phyloP scores from a whole-genome alignment of 2,113 vertebrate species.

The Phrynosoma blainvillii region DNA sequence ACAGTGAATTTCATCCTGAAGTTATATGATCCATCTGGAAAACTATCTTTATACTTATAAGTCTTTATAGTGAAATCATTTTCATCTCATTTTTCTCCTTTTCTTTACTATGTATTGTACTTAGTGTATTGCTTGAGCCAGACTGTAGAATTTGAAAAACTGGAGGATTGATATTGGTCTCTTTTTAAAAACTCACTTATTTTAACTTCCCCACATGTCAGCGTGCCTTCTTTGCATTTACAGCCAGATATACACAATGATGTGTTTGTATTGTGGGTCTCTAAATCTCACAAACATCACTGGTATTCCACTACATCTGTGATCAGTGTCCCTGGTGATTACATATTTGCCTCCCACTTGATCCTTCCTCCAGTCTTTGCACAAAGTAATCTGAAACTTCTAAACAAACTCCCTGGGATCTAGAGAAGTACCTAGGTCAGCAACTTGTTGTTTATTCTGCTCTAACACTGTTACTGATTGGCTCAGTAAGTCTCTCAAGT shows the following conservation, averaged over 20 bases:
- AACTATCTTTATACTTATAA: background rate
- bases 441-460: background rate
- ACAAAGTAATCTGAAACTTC: too few relatives aligned
- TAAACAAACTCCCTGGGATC: background rate
- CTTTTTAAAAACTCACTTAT: background rate
- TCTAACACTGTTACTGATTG: background rate
- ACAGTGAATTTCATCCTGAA: background rate
- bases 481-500: background rate
- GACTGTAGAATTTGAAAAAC: background rate
- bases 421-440: background rate
- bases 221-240: background rate
- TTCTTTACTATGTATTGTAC: background rate
- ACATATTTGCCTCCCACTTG: too few relatives aligned
- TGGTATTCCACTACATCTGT: background rate
- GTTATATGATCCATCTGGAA: background rate
- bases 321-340: background rate
- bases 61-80: background rate
- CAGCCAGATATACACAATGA: background rate
- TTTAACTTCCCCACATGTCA: background rate
- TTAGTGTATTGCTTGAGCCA: background rate
- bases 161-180: background rate
- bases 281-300: background rate
- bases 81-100: background rate
- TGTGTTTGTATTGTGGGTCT: background rate
- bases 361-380: too few relatives aligned